Evolutionary conservation across 2,797 vertebrate species (phyloP).

Genomic region (Danio aesculapii): DNA sequence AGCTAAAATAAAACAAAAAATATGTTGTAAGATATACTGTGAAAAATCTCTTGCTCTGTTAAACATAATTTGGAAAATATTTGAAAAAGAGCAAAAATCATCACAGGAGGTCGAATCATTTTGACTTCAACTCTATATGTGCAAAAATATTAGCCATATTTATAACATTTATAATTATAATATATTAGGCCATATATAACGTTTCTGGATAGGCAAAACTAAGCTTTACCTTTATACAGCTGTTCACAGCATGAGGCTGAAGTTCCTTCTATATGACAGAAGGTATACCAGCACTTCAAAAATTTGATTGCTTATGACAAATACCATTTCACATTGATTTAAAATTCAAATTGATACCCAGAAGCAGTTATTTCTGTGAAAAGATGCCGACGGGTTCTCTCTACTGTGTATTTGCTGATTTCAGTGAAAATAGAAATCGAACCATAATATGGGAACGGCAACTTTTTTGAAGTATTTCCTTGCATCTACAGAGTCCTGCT

Average conservation of each 20-base stretch:
- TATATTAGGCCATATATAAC: too few species aligned
- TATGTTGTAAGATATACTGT: too few species aligned
- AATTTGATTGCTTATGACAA: conserved; percentile 86
- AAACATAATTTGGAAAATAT: too few species aligned
- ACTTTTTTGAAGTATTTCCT: conserved; percentile 78
- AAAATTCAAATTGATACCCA: conserved; percentile 83
- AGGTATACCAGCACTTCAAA: conserved; percentile 79
- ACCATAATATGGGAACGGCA: conserved; percentile 76
- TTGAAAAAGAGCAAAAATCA: too few species aligned
- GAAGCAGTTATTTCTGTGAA: conserved; percentile 74
- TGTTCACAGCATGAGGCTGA: not conserved
- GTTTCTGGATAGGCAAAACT: not conserved
- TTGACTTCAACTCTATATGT: too few species aligned
- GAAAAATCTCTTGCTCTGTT: too few species aligned
- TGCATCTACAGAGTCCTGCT: conserved; percentile 73
- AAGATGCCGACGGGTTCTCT: conserved; percentile 71
- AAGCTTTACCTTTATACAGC: not conserved
- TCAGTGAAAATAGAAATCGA: conserved; percentile 80
- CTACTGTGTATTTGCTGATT: conserved; percentile 80
- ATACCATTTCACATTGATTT: conserved; percentile 79
- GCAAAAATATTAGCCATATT: too few species aligned
- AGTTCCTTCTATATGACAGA: conserved; percentile 35
- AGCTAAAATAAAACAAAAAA: too few species aligned
- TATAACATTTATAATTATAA: too few species aligned
- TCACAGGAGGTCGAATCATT: too few species aligned